Conservation (phyloP, 2,113 vertebrate species). For the Actinemys pallida region DNA sequence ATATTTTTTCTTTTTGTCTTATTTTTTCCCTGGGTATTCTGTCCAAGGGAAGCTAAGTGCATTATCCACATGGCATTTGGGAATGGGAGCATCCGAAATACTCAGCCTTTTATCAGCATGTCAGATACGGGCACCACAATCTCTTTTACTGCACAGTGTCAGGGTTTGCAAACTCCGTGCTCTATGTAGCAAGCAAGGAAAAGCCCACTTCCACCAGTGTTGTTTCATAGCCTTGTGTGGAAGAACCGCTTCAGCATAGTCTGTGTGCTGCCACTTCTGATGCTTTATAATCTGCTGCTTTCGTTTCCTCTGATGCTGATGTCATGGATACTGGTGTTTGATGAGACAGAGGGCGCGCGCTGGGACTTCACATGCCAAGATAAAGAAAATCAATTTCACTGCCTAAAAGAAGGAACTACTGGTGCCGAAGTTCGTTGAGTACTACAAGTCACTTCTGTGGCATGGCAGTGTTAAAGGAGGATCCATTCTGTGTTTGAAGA, state of each 20-base stretch:
- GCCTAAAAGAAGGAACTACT: background rate
- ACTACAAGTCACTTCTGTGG: background rate
- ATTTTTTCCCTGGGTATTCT: background rate
- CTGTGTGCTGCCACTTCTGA: background rate
- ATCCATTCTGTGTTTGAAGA: background rate
- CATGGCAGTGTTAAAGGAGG: background rate
- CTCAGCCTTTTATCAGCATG: conserved; percentile 1
- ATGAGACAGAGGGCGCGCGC: background rate
- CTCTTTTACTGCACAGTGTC: background rate
- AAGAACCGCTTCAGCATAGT: background rate
- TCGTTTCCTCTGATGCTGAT: background rate
- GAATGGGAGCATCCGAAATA: conserved; percentile 28
- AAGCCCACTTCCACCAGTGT: background rate
- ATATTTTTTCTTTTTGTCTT: conserved; percentile 15
- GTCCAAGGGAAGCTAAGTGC: conserved; percentile 13
- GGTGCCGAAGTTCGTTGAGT: background rate
- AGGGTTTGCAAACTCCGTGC: background rate
- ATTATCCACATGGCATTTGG: conserved; percentile 9
- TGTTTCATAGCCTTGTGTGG: background rate
- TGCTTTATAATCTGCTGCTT: background rate
- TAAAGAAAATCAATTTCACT: background rate
- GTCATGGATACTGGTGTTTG: background rate
- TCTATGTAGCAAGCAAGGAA: background rate
- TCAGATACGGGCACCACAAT: background rate
- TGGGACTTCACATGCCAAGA: background rate